A percentile compares a stretch with the other conserved stretches of the same genome.
Conservation (phyloP, 2,888 invertebrate genomes). For the Lepidocyrtinus sp. region DNA sequence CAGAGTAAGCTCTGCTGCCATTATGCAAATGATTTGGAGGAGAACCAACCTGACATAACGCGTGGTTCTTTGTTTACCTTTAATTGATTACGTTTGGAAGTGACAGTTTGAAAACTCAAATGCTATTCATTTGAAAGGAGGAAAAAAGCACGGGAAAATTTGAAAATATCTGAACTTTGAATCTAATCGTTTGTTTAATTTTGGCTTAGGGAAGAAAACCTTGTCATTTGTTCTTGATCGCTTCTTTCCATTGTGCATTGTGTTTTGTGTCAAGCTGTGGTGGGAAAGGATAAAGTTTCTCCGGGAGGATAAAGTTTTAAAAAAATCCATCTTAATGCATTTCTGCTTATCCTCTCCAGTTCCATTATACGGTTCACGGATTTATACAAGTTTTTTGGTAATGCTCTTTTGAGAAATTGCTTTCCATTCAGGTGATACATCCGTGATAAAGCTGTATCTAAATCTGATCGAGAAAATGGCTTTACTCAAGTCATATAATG, state of each 20-base stretch:
- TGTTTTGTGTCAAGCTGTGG: background rate
- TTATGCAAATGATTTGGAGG: background rate
- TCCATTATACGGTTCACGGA: conserved; percentile 11
- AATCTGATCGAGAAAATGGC: conserved; percentile 13
- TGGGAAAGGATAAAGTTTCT: conserved; percentile 40
- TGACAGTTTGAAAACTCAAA: background rate
- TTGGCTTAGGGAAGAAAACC: too few species aligned
- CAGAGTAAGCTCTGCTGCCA: background rate
- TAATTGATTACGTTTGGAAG: background rate
- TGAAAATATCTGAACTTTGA: too few species aligned
- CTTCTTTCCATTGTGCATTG: too few species aligned
- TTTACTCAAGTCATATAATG: background rate
- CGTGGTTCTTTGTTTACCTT: background rate
- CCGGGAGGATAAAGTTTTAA: conserved; percentile 35
- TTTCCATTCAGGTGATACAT: background rate
- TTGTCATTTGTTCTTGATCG: too few species aligned
- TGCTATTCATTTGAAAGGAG: too few species aligned
- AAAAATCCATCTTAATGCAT: background rate
- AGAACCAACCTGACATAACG: too few species aligned
- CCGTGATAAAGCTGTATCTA: background rate
- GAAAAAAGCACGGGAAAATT: background rate
- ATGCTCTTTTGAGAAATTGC: conserved; percentile 8
- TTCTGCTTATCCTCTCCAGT: conserved; percentile 2
- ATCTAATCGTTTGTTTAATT: too few species aligned
- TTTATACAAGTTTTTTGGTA: background rate